Conservation (phyloP, 2,113 vertebrate genomes). For the Genyomyrus donnyi region DNA sequence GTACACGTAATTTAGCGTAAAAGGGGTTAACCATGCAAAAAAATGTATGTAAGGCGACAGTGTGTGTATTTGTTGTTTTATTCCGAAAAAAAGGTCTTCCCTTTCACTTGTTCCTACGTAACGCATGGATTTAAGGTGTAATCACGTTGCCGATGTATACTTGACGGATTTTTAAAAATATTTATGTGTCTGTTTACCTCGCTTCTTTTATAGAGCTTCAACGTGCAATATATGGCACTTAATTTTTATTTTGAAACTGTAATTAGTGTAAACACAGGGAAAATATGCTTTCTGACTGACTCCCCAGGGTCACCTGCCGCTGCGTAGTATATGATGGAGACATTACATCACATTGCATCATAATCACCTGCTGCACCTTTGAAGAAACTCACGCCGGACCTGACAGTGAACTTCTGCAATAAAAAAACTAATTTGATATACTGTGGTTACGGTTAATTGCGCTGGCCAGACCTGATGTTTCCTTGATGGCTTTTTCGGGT, state of each 20-base stretch:
- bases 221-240: neutral
- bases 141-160: neutral
- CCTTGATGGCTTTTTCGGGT: neutral
- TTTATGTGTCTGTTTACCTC: neutral
- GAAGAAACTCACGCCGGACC: neutral
- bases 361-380: conserved; percentile 20
- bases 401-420: neutral
- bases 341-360: conserved; percentile 48
- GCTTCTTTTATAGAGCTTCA: neutral
- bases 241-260: neutral
- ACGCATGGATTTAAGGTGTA: neutral
- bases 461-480: too few relatives aligned
- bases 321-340: neutral
- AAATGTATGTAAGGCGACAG: neutral
- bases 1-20: neutral
- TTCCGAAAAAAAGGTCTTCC: neutral
- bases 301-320: neutral
- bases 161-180: neutral
- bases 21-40: neutral
- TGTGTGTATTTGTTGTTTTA: neutral
- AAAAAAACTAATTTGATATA: neutral
- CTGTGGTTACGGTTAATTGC: neutral
- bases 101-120: neutral
- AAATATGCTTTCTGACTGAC: neutral
- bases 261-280: neutral